Evolutionary conservation across 2,113 vertebrate genomes (phyloP).

Genomic region (Climacteris rufus): DNA sequence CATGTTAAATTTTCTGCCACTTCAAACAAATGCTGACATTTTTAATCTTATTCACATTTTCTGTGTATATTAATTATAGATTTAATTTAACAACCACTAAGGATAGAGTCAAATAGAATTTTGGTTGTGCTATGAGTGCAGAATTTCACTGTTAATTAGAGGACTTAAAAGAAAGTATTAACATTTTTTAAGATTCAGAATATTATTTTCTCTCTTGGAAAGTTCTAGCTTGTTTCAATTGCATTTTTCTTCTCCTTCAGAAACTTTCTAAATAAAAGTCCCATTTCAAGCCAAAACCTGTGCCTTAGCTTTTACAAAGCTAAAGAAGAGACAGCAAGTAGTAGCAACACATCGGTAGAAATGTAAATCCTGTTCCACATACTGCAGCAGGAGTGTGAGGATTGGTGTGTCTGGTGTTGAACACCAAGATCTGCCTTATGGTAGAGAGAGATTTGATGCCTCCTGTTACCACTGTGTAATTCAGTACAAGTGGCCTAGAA

Average conservation of each 20-base stretch:
- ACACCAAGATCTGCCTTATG: background rate
- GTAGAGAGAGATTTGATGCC: background rate
- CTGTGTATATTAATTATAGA: background rate
- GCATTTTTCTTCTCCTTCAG: background rate
- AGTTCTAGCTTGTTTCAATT: background rate
- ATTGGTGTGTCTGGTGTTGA: background rate
- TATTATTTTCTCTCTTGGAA: background rate
- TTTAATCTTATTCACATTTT: background rate
- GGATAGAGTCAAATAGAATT: background rate
- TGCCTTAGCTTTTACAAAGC: background rate
- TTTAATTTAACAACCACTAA: background rate
- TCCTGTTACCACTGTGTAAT: background rate
- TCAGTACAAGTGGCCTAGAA: background rate
- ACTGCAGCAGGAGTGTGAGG: background rate
- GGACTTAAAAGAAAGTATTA: background rate
- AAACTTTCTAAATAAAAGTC: background rate
- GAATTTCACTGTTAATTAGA: background rate
- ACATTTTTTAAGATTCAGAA: background rate
- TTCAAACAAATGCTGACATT: slow-evolving; percentile 2
- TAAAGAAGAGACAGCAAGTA: background rate
- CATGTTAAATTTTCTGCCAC: background rate
- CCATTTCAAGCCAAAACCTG: background rate
- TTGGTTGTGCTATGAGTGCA: background rate
- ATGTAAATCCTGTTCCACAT: background rate
- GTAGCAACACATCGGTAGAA: background rate